Percentiles rank a stretch among this genome's conserved stretches.
phyloP scores from a whole-genome alignment of 2,888 invertebrate genomes.

The Panopea generosa region DNA sequence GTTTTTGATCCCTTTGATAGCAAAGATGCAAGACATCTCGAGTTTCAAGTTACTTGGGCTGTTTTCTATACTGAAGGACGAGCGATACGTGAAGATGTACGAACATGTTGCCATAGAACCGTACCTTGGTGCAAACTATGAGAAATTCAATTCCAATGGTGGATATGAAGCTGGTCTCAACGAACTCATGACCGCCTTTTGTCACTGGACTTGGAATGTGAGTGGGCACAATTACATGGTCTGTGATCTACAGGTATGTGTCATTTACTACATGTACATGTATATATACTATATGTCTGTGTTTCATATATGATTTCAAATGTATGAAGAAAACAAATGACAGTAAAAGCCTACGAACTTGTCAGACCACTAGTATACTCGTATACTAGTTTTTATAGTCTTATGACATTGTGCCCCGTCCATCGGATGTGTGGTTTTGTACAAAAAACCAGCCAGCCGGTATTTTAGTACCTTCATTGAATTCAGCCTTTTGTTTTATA shows the following conservation, averaged over 20 bases:
- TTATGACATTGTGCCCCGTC: too few relatives aligned
- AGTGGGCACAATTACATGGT: constrained; percentile 47
- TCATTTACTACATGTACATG: too few relatives aligned
- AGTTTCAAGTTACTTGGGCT: constrained; percentile 27
- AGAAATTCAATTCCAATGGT: constrained; percentile 42
- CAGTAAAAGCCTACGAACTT: too few relatives aligned
- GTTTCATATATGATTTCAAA: too few relatives aligned
- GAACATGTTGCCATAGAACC: constrained; percentile 39
- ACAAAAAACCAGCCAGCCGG: too few relatives aligned
- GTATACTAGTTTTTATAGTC: too few relatives aligned
- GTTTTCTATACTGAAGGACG: constrained; percentile 13
- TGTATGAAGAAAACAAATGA: too few relatives aligned
- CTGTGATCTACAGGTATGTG: constrained; percentile 39
- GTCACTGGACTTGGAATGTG: constrained; percentile 47
- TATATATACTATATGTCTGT: too few relatives aligned
- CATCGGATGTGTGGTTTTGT: too few relatives aligned
- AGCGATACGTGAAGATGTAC: constrained; percentile 22
- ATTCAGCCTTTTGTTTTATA: too few relatives aligned
- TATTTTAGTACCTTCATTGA: too few relatives aligned
- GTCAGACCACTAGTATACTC: too few relatives aligned
- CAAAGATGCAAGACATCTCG: constrained; percentile 26
- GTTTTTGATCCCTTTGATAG: constrained; percentile 38
- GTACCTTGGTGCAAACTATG: constrained; percentile 24
- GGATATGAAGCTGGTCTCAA: constrained; percentile 26
- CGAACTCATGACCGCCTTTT: constrained; percentile 39